phyloP scores from a whole-genome alignment of 2,888 invertebrate species.

The Xanthia togata region DNA sequence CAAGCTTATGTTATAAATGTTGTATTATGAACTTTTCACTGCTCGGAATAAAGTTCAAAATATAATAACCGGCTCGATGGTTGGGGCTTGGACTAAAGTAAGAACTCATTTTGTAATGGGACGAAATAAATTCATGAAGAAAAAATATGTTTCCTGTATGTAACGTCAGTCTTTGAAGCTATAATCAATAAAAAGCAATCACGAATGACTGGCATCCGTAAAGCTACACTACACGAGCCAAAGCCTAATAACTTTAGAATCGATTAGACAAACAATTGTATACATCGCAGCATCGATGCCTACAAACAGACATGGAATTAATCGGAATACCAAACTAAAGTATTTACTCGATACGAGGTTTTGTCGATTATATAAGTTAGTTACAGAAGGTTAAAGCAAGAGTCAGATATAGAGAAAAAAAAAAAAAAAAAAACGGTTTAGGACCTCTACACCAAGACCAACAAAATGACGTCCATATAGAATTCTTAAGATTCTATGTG shows the following conservation, averaged over 20 bases:
- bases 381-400: constrained; percentile 19
- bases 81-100: too few species aligned
- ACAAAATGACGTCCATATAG: background rate
- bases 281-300: constrained; percentile 22
- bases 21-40: too few species aligned
- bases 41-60: background rate
- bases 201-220: constrained; percentile 8
- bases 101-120: background rate
- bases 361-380: background rate
- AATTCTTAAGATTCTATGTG: too few species aligned
- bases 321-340: constrained; percentile 35
- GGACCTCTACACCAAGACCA: too few species aligned
- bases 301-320: constrained; percentile 48
- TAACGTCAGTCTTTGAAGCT: background rate
- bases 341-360: constrained; percentile 37
- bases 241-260: constrained; percentile 46
- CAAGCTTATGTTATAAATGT: background rate
- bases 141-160: background rate
- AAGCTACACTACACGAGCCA: constrained; percentile 5
- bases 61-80: background rate
- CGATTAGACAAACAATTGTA: constrained; percentile 52
- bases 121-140: background rate
- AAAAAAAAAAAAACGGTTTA: too few species aligned
- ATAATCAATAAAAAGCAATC: constrained; percentile 3
- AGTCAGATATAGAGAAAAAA: too few species aligned